Evolutionary conservation across 2,888 invertebrate species (phyloP), one percentile per base, ranked within the genome.

Genomic region (Tillus elongatus): DNA sequence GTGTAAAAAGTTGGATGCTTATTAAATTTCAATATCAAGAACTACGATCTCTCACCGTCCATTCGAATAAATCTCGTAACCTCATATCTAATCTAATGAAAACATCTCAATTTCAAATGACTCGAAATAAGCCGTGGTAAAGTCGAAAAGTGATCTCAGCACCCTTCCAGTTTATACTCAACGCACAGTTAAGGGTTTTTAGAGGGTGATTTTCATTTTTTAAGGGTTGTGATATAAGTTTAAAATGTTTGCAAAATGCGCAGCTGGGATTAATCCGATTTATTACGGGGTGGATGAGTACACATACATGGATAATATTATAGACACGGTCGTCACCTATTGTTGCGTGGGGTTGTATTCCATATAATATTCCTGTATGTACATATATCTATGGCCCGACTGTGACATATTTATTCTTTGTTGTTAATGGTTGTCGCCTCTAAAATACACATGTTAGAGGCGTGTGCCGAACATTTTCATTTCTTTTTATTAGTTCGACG

Each of bases 191-290:
- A 19, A 19, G 24, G 24, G 24, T 11, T 13, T 15, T 33, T 15
- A 36, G 35, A 33, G 37, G 41, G 35, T 27, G 37, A 24, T 13
- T 15, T 9, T 32, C 15, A 35, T 19, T 46, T 46, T 48, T 43
- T 40, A 47, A 47, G 45, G 49, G 49, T 47, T 47, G 45, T 46
- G 46, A 49, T 56, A 51, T 56, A 56, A 52, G 52, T 56, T 55
- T 57, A 54, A 54, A 56, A 50, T 60, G 57, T 60, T 61, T 58
- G 59, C 57, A 56, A 60, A 63, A 63, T 58, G 63, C 61, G 53
- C 63, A 61, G 61, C 63, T 60, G 61, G 60, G 57, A 60, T 62
- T 63, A 63, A 64, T 62, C 63, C 60, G 63, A 61, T 64, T 61
- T 61, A 58, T 60, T 56, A 53, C 53, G 53, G 54, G 50, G 52